phyloP scores from a whole-genome alignment of 1,140 invertebrate genomes.

The Patella vulgata region DNA sequence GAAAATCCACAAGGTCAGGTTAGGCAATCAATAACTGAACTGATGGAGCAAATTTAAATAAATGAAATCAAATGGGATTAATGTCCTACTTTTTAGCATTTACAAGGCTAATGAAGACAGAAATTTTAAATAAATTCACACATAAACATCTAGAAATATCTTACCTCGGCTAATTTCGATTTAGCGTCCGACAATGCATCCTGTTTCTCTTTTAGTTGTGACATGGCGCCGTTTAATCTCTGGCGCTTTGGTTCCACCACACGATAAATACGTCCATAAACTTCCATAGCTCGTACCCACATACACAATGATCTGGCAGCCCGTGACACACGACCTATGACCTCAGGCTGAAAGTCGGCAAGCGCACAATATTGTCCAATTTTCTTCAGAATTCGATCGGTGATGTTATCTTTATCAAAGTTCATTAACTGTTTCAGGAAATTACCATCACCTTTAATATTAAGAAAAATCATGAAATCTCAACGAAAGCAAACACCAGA shows the following conservation, averaged over 20 bases:
- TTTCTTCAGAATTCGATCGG: slow-evolving; percentile 81
- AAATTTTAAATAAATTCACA: no score
- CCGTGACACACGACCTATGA: slow-evolving; percentile 71
- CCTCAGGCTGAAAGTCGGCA: slow-evolving; percentile 86
- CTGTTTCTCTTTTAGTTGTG: slow-evolving; percentile 81
- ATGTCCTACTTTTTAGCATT: no score
- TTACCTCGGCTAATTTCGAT: slow-evolving; percentile 74
- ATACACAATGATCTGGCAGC: slow-evolving; percentile 87
- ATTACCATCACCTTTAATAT: slow-evolving; percentile 63
- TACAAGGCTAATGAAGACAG: no score
- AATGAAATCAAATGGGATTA: no score
- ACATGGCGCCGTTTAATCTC: slow-evolving; percentile 77
- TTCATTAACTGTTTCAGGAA: slow-evolving; percentile 76
- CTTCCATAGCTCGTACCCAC: slow-evolving; percentile 91
- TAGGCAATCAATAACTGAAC: no score
- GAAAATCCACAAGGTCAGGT: no score
- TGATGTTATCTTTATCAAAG: slow-evolving; percentile 88
- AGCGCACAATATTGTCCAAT: slow-evolving; percentile 81
- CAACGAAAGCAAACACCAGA: no score
- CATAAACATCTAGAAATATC: not conserved
- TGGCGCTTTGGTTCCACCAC: slow-evolving; percentile 85
- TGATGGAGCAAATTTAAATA: no score
- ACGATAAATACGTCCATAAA: slow-evolving; percentile 86
- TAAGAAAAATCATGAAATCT: no score
- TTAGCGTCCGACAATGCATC: slow-evolving; percentile 78